Conservation (phyloP, 2,888 invertebrate species). For the Sminthurides aquaticus region DNA sequence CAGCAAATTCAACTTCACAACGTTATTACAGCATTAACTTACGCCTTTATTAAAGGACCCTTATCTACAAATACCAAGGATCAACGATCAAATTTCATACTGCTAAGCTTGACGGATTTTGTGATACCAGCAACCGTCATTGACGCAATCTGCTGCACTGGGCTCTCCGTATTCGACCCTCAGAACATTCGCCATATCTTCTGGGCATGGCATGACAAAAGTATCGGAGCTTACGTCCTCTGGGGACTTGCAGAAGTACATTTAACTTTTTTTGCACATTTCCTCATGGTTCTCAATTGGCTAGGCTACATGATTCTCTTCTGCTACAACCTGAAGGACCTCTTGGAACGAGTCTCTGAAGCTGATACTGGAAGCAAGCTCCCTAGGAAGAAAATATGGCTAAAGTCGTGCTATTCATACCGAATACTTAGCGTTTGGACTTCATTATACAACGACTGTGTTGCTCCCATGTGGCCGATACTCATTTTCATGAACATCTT, state of each 20-base stretch:
- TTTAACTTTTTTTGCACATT: not conserved
- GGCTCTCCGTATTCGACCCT: not conserved
- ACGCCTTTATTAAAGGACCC: no score
- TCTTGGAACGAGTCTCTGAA: not conserved
- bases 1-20: no score
- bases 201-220: not conserved
- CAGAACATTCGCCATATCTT: not conserved
- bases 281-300: not conserved
- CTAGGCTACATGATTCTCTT: slow-evolving; percentile 2
- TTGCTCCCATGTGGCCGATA: not conserved
- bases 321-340: not conserved
- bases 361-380: not conserved
- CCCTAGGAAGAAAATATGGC: not conserved
- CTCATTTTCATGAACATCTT: not conserved
- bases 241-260: not conserved
- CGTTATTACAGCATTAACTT: no score
- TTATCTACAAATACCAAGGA: no score
- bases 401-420: not conserved
- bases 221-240: not conserved
- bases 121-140: not conserved
- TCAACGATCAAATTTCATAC: no score
- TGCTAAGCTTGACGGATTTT: not conserved
- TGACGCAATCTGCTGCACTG: not conserved
- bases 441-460: slow-evolving; percentile 1
- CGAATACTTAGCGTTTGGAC: not conserved